Base-by-base conservation (phyloP, 2,113 vertebrate genomes). In the Neoarius graeffei region DNA sequence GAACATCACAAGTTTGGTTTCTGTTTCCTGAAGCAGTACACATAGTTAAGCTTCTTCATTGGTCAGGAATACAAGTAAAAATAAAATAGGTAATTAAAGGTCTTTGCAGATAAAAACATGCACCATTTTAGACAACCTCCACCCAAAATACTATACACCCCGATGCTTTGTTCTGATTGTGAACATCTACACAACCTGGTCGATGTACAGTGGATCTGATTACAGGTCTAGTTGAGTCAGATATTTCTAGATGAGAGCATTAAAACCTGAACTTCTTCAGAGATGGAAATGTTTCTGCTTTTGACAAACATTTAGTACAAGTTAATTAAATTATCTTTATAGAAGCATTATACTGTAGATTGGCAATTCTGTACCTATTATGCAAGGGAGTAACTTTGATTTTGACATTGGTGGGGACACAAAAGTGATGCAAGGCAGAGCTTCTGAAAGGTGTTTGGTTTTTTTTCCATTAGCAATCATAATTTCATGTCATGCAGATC, bases 11-110 rank as follows among this genome's bases (percentile, higher is more conserved):
- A 74, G 42, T 88, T 89, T 88, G 89, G 76, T 87, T 89, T 88
- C 85, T 88, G 81, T 88, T 66, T 90, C 85, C 89, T 59, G 80
- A 88, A 90, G 89, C 89, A 69, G 85, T 88, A 89, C 85, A 82
- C 90, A 87, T 66, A 89, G 85, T 60, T 88, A 87, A 91, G 89
- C 89, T 88, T 85, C 77, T 89, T 91, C 88, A 91, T 88, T 86
- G 89, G 90, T 89, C 60, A 64, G 60, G 60, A 7, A 7, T 64
- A 25, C 60, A 64, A 17, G 4, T 59, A 59, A 59, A 59, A 59
- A 17, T 57, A 59, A 59, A 59, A 19, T 19, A 17, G 57, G 14
- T 7, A 59, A 17, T 59, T 19, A 59, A 59, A 59, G 17, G 15
- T 59, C 57, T 59, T 59, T 59, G 57, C 14, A 59, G 17, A 59